Percentiles rank a stretch among this genome's conserved stretches.
phyloP scores from a whole-genome alignment of 2,113 vertebrate genomes.

The Podiceps cristatus region DNA sequence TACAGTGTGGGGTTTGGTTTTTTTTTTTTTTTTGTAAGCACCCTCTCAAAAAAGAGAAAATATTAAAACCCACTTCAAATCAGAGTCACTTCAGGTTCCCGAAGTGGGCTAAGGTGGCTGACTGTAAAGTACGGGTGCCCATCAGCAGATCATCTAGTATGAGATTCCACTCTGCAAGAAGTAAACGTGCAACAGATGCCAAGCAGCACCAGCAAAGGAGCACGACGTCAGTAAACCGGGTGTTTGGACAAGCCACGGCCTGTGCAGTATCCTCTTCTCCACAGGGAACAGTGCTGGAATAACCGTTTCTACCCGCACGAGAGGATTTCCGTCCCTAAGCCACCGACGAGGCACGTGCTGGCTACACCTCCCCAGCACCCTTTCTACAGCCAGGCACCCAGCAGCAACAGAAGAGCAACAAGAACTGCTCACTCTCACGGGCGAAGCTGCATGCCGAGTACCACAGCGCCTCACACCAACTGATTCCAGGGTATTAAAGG shows the following conservation, averaged over 20 bases:
- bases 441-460: not conserved
- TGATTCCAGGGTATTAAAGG: conserved; percentile 1
- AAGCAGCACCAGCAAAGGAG: not conserved
- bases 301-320: not conserved
- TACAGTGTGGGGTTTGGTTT: not conserved
- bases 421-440: not conserved
- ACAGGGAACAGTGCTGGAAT: not conserved
- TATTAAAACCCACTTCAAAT: not conserved
- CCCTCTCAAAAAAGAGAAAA: not conserved
- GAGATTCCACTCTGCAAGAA: not conserved
- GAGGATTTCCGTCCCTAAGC: not conserved
- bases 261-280: not conserved
- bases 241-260: not conserved
- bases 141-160: not conserved
- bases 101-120: accelerated
- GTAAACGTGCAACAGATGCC: not conserved
- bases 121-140: not conserved
- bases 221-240: not conserved
- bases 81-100: not conserved
- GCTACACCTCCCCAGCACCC: not conserved
- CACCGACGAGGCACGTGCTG: not conserved
- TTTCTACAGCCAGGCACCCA: not conserved
- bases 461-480: not conserved
- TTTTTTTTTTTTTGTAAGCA: not conserved
- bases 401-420: not conserved